Base-by-base conservation (phyloP, 2,888 invertebrate species). In the Caenorhabditis becei region DNA sequence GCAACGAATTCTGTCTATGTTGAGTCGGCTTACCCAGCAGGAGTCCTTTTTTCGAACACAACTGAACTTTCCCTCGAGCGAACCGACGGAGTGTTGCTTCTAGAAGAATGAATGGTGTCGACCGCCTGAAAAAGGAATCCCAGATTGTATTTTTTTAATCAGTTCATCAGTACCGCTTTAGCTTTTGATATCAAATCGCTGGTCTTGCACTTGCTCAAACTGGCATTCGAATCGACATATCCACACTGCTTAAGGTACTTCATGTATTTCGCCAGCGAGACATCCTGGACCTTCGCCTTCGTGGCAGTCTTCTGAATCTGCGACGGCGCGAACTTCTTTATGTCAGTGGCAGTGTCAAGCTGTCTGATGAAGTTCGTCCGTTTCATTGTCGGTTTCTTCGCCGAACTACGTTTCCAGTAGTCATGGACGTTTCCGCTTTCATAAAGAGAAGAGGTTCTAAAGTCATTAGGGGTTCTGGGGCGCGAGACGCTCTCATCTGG, bases 401-500 rank as follows among this genome's bases (percentile, higher is more conserved):
- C 28, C 7, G 49, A 8, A 0, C 28, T 35, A 5, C 74, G 37
- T 28, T 61, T 69, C 80, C 80, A 80, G 44, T 44, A 80, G 20
- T 80, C 80, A 16, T 74, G 54, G 1, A 74, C 35, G 10, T 67
- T 71, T 44, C 58, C 71, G 35, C 82, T 20, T 77, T 62, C n/a
- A n/a, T n/a, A n/a, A n/a, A n/a, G n/a, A n/a, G n/a, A n/a, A n/a
- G n/a, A n/a, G n/a, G n/a, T n/a, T n/a, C n/a, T n/a, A n/a, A n/a
- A n/a, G 44, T 26, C 61, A 20, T 23, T 47, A 24, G 72, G 82
- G 2, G 82, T 78, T 18, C 54, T 56, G 14, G 77, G 56, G 20
- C 82, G 69, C 71, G 79, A 79, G 47, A 74, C 69, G 51, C 82
- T 82, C 28, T 82, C 82, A 32, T 84, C 80, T 23, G 84, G 84